Evolutionary conservation across 2,797 vertebrate genomes (phyloP).

Genomic region (Clarias fuscus): DNA sequence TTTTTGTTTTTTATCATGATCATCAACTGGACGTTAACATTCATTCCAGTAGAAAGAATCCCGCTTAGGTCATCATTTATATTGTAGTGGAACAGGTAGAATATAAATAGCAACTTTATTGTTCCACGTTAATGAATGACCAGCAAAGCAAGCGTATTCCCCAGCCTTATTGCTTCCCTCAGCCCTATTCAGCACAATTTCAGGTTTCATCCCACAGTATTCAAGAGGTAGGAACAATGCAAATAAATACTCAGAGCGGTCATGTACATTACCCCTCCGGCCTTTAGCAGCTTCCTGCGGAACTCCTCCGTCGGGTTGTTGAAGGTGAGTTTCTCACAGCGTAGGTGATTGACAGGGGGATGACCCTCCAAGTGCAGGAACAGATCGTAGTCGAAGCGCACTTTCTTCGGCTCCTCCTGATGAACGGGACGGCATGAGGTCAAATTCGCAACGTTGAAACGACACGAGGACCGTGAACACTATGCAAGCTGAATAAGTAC

Average conservation of each 20-base stretch:
- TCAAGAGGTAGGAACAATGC: neutral
- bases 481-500: slow-evolving; percentile 63
- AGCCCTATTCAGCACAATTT: neutral
- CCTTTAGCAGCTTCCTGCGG: slow-evolving; percentile 92
- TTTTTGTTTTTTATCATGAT: no score
- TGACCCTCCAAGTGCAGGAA: slow-evolving; percentile 98
- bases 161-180: neutral
- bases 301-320: slow-evolving; percentile 99
- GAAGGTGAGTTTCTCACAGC: slow-evolving; percentile 99
- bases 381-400: slow-evolving; percentile 98
- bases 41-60: neutral
- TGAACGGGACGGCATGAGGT: neutral
- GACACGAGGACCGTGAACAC: neutral
- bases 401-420: slow-evolving; percentile 99
- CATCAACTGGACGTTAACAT: neutral
- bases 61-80: neutral
- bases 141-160: neutral
- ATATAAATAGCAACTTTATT: neutral
- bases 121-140: neutral
- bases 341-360: slow-evolving; percentile 97
- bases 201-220: neutral
- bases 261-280: slow-evolving; percentile 86
- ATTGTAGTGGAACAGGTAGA: neutral
- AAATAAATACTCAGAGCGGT: neutral
- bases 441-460: neutral